phyloP scores from a whole-genome alignment of 2,797 vertebrate genomes.

The Notoglanidium macrostoma region DNA sequence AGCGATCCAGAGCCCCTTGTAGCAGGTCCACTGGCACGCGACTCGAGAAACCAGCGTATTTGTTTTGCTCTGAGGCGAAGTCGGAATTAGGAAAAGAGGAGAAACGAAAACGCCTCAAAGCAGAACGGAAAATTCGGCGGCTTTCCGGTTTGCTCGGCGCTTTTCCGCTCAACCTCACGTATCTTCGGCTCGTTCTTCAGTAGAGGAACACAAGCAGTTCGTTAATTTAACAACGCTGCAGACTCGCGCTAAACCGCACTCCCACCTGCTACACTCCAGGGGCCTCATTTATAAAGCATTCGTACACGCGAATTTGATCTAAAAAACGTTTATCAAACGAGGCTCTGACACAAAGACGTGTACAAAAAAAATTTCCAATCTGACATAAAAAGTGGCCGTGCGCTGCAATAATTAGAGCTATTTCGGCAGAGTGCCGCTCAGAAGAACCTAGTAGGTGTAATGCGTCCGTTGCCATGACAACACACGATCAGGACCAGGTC shows the following conservation, averaged over 20 bases:
- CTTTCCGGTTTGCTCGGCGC: background rate
- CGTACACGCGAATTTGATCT: background rate
- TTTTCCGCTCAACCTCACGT: background rate
- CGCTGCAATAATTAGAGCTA: background rate
- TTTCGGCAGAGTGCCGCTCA: background rate
- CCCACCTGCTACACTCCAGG: background rate
- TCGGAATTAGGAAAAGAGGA: background rate
- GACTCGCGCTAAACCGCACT: background rate
- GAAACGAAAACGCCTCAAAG: background rate
- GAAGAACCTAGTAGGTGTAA: background rate
- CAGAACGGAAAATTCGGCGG: background rate
- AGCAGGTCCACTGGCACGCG: background rate
- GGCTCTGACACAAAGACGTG: too few relatives aligned
- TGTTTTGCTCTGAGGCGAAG: background rate
- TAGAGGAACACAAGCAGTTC: constrained; percentile 4
- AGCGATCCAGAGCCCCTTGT: background rate
- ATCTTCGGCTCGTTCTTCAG: background rate
- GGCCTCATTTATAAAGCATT: background rate
- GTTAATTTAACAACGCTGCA: background rate
- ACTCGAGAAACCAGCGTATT: background rate
- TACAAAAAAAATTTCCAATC: background rate
- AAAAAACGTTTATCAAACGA: background rate
- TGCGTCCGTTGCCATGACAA: background rate
- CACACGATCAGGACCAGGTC: background rate
- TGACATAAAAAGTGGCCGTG: background rate